phyloP scores from a whole-genome alignment of 2,797 vertebrate genomes.

The Pseudocheirus occidentalis region DNA sequence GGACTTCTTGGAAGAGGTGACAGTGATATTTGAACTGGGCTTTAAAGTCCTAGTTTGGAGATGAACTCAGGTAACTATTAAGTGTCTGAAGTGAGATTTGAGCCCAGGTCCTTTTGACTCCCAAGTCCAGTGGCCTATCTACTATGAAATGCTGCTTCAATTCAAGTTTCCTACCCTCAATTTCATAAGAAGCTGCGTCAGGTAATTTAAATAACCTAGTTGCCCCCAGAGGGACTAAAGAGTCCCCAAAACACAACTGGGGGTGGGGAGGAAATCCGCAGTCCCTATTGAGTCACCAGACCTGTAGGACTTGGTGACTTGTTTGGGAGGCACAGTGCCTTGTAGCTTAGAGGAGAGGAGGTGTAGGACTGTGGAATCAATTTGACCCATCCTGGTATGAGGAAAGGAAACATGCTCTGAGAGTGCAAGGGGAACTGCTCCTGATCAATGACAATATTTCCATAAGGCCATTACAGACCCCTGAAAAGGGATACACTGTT shows the following conservation, averaged over 20 bases:
- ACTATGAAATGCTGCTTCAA: background rate
- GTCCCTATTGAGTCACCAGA: background rate
- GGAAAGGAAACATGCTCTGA: background rate
- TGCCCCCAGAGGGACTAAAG: background rate
- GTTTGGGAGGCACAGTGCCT: background rate
- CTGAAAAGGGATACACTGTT: background rate
- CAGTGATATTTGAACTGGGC: background rate
- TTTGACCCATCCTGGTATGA: background rate
- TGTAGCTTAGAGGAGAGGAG: background rate
- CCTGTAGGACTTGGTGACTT: background rate
- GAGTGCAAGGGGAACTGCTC: background rate
- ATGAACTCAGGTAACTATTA: background rate
- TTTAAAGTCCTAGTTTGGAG: background rate
- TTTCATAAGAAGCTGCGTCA: background rate
- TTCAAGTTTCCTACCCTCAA: too few relatives aligned
- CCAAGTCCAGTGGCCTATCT: background rate
- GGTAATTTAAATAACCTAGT: background rate
- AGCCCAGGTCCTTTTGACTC: background rate
- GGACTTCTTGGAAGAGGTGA: background rate
- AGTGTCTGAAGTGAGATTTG: background rate
- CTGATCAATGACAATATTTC: background rate
- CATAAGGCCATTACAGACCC: background rate
- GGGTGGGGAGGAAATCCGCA: background rate
- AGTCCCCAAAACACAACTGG: background rate
- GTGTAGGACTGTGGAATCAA: background rate